These are phyloP conservation scores for Saxidomus purpurata DNA, from an alignment of 1,140 invertebrate species.

Conservation along the genomic window DNA sequence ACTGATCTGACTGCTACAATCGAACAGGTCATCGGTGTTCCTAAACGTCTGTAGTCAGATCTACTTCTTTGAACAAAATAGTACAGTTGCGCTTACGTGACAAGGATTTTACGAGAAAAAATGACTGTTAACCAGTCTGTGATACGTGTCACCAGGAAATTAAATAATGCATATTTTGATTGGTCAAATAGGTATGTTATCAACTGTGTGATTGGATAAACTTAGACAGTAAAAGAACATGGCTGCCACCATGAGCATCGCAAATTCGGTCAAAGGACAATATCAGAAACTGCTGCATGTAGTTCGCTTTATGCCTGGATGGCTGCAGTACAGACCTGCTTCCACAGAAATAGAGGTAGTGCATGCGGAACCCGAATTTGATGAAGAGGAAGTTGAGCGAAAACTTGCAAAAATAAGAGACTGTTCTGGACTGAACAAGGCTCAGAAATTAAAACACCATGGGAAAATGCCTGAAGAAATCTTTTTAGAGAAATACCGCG, in stretches of 20 bases:
- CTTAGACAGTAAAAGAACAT: not conserved
- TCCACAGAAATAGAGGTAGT: not conserved
- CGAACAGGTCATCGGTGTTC: not conserved
- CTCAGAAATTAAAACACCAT: constrained; percentile 19
- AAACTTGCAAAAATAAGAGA: constrained; percentile 49
- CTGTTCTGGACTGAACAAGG: not conserved
- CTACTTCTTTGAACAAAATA: not conserved
- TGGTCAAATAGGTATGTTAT: not conserved
- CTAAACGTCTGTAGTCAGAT: not conserved
- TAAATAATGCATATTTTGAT: not conserved
- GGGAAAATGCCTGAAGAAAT: constrained; percentile 22
- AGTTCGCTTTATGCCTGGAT: not conserved
- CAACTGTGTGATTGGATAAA: not conserved
- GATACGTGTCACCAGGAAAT: constrained; percentile 10
- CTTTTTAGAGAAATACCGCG: not conserved
- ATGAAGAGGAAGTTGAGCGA: constrained; percentile 25
- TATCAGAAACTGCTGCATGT: constrained; percentile 8
- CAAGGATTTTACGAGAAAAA: not conserved
- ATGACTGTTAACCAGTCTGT: constrained; percentile 42
- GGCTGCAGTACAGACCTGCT: not conserved
- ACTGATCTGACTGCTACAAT: not conserved
- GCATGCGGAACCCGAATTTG: not conserved
- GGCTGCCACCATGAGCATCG: constrained; percentile 39
- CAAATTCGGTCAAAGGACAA: constrained; percentile 5
- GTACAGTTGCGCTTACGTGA: not conserved